phyloP scores from a whole-genome alignment of 2,888 invertebrate genomes.

The Tillus elongatus region DNA sequence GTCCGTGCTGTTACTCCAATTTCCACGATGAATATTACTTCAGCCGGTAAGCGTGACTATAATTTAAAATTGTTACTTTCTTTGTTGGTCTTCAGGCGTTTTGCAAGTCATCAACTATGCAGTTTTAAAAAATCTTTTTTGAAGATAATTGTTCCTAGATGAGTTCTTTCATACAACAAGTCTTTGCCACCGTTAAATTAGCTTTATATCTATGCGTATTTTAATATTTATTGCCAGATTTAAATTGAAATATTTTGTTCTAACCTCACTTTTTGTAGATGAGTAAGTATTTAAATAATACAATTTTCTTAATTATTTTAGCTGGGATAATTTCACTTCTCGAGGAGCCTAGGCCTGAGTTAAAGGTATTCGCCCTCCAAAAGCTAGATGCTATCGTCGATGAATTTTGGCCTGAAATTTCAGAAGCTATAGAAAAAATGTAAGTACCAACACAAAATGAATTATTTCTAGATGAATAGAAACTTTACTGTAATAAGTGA shows the following conservation, averaged over 20 bases:
- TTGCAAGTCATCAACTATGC: conserved; percentile 3
- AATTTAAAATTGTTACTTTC: background rate
- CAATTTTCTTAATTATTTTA: no score
- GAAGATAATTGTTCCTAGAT: no score
- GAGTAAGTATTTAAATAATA: no score
- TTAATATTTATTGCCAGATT: background rate
- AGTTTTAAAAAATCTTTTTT: no score
- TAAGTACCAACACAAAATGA: conserved; percentile 38
- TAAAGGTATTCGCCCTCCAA: conserved; percentile 87
- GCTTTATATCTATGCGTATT: background rate
- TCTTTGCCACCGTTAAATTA: no score
- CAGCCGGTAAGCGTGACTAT: background rate
- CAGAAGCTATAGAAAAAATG: conserved; percentile 95
- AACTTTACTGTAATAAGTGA: no score
- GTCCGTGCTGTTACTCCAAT: no score
- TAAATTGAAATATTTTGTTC: no score
- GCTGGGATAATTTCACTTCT: conserved; percentile 93
- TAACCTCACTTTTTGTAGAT: no score
- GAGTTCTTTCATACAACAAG: no score
- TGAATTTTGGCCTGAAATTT: conserved; percentile 98
- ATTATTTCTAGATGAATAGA: no score
- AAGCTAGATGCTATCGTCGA: conserved; percentile 91
- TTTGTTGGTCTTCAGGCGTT: background rate
- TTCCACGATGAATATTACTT: background rate
- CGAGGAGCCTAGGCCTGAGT: conserved; percentile 87